These are phyloP conservation scores for Progne subis DNA, from an alignment of 2,113 vertebrate genomes.

Conservation along the genomic window DNA sequence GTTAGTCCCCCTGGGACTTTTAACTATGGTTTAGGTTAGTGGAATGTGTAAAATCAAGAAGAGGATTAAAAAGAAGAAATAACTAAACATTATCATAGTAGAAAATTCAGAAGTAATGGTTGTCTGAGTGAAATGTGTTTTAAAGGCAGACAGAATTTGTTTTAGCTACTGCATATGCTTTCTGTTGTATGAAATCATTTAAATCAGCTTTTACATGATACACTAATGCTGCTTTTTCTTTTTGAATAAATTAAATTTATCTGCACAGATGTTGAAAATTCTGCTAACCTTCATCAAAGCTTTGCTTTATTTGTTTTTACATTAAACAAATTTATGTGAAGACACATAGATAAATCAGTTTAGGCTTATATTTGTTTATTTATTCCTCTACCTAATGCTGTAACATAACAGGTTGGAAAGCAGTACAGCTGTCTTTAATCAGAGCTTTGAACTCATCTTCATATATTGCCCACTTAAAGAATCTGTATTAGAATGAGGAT, in stretches of 20 bases:
- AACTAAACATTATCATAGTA: background rate
- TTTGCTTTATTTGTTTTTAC: constrained; percentile 67
- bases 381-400: constrained; percentile 4
- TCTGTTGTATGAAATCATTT: constrained; percentile 56
- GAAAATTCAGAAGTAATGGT: background rate
- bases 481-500: background rate
- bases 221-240: constrained; percentile 29
- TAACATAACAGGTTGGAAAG: constrained; percentile 44
- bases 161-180: constrained; percentile 40
- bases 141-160: constrained; percentile 9
- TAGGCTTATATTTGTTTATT: constrained; percentile 41
- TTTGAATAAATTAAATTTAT: constrained; percentile 72
- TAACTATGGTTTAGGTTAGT: background rate
- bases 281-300: constrained; percentile 57
- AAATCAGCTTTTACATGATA: constrained; percentile 42
- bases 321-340: constrained; percentile 67
- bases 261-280: constrained; percentile 71
- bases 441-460: background rate
- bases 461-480: background rate
- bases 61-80: background rate
- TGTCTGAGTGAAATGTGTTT: background rate
- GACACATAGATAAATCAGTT: constrained; percentile 47
- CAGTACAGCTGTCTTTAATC: background rate
- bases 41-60: background rate
- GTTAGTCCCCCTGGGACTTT: background rate